Percentiles rank a stretch among this genome's conserved stretches.
Conservation (phyloP, 2,113 vertebrate species). For the Myiagra hebetior region DNA sequence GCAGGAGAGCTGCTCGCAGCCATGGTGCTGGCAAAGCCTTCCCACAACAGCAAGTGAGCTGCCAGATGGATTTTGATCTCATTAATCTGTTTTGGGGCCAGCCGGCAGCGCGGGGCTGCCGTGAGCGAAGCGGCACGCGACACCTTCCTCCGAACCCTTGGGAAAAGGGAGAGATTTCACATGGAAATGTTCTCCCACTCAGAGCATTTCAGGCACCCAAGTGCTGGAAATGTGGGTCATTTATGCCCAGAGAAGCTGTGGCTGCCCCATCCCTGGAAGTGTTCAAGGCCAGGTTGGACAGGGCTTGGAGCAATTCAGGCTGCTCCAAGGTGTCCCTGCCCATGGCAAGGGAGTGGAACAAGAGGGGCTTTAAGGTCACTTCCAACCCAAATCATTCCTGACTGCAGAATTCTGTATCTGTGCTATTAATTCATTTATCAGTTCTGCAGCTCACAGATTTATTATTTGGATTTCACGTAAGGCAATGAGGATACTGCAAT, state of each 20-base stretch:
- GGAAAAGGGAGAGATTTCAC: not conserved
- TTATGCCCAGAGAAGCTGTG: not conserved
- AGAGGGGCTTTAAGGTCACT: not conserved
- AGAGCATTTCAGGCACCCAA: accelerated
- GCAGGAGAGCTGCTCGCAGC: not conserved
- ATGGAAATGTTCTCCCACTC: not conserved
- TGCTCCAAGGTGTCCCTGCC: not conserved
- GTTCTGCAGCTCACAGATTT: not conserved
- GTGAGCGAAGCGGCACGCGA: accelerated
- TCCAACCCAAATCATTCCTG: not conserved
- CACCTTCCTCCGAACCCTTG: accelerated
- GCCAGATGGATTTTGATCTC: conserved; percentile 57
- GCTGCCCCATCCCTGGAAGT: not conserved
- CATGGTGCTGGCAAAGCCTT: not conserved
- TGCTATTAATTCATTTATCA: not conserved
- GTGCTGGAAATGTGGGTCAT: not conserved
- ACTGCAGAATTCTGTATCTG: not conserved
- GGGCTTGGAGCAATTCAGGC: no score
- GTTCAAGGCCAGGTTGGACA: not conserved
- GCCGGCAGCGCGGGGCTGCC: not conserved
- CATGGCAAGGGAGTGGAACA: not conserved
- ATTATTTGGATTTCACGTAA: not conserved
- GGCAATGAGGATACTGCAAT: not conserved
- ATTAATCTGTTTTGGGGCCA: not conserved
- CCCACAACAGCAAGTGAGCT: not conserved